A percentile compares a stretch with the other conserved stretches of the same genome.
Conservation (phyloP, 2,888 invertebrate genomes). For the Latrodectus hesperus region DNA sequence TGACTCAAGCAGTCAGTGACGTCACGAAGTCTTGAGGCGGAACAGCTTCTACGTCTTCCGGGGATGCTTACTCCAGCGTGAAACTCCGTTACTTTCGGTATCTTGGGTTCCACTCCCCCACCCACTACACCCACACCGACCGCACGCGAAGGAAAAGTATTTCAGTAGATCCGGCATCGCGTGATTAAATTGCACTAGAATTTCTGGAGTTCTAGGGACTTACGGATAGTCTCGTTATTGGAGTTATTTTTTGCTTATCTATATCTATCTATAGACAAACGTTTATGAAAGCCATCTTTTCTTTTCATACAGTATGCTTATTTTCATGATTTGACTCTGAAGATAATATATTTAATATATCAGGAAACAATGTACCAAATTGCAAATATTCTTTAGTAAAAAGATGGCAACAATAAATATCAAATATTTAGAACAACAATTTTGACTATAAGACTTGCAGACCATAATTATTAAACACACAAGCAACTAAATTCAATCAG, state of each 20-base stretch:
- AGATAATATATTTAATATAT: too few relatives aligned
- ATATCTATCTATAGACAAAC: background rate
- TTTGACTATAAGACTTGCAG: too few relatives aligned
- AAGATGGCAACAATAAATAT: too few relatives aligned
- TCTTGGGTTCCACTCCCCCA: background rate
- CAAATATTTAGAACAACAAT: too few relatives aligned
- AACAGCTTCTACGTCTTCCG: constrained; percentile 16
- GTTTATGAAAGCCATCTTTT: too few relatives aligned
- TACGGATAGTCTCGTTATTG: too few relatives aligned
- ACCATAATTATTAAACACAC: too few relatives aligned
- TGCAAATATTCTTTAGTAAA: too few relatives aligned
- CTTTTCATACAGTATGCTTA: too few relatives aligned
- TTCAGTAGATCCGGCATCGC: background rate
- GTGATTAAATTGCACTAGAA: background rate
- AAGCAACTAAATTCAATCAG: too few relatives aligned
- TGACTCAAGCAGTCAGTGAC: background rate
- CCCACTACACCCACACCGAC: background rate
- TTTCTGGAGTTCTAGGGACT: background rate
- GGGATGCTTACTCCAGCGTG: constrained; percentile 13
- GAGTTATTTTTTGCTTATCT: background rate
- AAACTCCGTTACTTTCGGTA: background rate
- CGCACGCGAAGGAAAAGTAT: background rate
- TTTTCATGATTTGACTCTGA: too few relatives aligned
- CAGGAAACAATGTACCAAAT: too few relatives aligned
- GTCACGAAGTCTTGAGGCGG: constrained; percentile 1